Evolutionary conservation across 2,113 vertebrate species (phyloP).

Genomic region (Cairina moschata): DNA sequence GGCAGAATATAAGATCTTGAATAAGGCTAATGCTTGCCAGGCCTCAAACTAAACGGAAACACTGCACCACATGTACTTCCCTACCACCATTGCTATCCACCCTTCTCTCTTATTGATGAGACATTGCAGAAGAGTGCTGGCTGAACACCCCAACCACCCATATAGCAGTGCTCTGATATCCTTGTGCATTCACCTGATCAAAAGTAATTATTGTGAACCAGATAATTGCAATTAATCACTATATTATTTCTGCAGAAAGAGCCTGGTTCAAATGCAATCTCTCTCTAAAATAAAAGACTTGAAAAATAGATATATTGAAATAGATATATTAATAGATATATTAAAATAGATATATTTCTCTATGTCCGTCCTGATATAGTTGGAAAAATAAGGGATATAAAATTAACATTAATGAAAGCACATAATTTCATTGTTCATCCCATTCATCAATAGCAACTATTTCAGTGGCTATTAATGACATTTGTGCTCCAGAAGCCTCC

Average conservation of each 20-base stretch:
- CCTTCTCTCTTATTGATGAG: neutral
- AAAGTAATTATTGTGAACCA: neutral
- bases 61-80: neutral
- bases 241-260: neutral
- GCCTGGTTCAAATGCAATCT: neutral
- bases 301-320: too few relatives aligned
- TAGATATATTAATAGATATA: neutral
- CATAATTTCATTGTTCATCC: neutral
- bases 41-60: conserved; percentile 42
- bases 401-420: neutral
- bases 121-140: neutral
- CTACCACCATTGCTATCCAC: neutral
- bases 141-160: neutral
- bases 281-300: neutral
- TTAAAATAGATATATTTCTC: neutral
- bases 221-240: neutral
- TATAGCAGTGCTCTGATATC: neutral
- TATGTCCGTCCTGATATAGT: neutral
- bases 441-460: neutral
- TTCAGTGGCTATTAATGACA: neutral
- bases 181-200: neutral
- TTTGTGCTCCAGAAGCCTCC: neutral
- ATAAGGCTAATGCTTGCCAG: neutral
- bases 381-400: neutral
- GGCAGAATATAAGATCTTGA: neutral